Conservation (phyloP, 2,888 invertebrate species). For the Helleia helle region DNA sequence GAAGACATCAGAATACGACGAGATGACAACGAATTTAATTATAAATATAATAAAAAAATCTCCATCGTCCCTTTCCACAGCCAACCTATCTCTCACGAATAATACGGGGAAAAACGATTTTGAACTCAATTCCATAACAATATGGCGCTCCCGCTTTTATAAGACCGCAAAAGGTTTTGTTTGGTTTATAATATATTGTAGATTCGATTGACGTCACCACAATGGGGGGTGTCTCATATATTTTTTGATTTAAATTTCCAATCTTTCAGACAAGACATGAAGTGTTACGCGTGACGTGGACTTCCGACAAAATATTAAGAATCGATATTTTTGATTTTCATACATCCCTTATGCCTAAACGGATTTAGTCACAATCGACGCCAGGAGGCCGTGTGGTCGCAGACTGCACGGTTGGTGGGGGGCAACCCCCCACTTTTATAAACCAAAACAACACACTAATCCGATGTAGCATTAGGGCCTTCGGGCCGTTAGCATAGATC, state of each 20-base stretch:
- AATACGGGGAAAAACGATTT: slow-evolving; percentile 38
- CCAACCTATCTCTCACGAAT: slow-evolving; percentile 29
- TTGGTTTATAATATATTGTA: slow-evolving; percentile 57
- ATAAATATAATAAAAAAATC: slow-evolving; percentile 70
- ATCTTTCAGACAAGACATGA: slow-evolving; percentile 50
- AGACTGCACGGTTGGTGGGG: too few relatives aligned
- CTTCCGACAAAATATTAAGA: slow-evolving; percentile 14
- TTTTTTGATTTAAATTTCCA: slow-evolving; percentile 53
- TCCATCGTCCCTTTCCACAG: slow-evolving; percentile 58
- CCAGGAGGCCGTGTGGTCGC: too few relatives aligned
- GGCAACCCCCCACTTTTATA: too few relatives aligned
- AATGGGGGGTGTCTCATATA: slow-evolving; percentile 57
- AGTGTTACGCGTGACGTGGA: slow-evolving; percentile 38
- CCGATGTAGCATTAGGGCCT: too few relatives aligned
- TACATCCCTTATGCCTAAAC: too few relatives aligned
- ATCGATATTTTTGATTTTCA: too few relatives aligned
- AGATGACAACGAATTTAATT: slow-evolving; percentile 72
- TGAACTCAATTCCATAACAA: slow-evolving; percentile 33
- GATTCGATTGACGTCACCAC: slow-evolving; percentile 58
- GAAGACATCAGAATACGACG: slow-evolving; percentile 51
- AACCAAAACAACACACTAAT: too few relatives aligned
- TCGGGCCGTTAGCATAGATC: too few relatives aligned
- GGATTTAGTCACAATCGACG: too few relatives aligned
- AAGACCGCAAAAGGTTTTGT: slow-evolving; percentile 28
- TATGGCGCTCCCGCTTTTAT: slow-evolving; percentile 25